Percentiles rank a stretch among this genome's conserved stretches.
phyloP scores from a whole-genome alignment of 2,888 invertebrate species.

The Amblyteles armatorius region DNA sequence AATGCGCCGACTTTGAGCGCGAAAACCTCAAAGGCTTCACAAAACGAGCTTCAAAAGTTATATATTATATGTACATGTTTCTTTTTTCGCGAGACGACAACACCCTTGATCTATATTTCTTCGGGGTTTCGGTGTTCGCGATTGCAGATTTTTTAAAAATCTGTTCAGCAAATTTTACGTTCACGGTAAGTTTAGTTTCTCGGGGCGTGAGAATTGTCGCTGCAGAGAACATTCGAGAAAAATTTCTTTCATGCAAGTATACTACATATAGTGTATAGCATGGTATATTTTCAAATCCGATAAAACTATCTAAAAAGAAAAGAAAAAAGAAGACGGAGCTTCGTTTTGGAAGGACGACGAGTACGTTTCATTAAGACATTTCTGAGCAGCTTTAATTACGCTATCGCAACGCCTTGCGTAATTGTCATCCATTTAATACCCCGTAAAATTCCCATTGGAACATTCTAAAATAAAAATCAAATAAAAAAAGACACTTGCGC shows the following conservation, averaged over 20 bases:
- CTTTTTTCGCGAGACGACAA: not conserved
- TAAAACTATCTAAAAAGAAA: not conserved
- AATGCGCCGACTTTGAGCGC: slow-evolving; percentile 72
- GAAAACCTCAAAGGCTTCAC: slow-evolving; percentile 72
- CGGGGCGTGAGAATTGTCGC: too few species aligned
- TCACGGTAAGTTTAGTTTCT: too few species aligned
- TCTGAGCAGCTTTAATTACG: not conserved
- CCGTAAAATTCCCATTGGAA: slow-evolving; percentile 24
- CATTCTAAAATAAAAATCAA: not conserved
- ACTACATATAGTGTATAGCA: too few species aligned
- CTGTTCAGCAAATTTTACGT: too few species aligned
- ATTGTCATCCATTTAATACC: slow-evolving; percentile 10
- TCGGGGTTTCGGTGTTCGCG: not conserved
- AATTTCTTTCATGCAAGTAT: too few species aligned
- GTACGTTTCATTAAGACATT: slow-evolving; percentile 3
- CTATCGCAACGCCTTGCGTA: slow-evolving; percentile 30
- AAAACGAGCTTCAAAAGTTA: slow-evolving; percentile 3
- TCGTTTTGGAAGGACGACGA: not conserved
- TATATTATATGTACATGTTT: not conserved
- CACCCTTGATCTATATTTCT: not conserved
- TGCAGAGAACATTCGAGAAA: too few species aligned
- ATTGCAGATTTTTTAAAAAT: not conserved
- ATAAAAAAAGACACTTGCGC: not conserved
- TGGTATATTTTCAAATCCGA: too few species aligned
- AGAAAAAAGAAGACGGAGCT: not conserved